Evolutionary conservation across 2,113 vertebrate species (phyloP).

Genomic region (Anoura caudifer): DNA sequence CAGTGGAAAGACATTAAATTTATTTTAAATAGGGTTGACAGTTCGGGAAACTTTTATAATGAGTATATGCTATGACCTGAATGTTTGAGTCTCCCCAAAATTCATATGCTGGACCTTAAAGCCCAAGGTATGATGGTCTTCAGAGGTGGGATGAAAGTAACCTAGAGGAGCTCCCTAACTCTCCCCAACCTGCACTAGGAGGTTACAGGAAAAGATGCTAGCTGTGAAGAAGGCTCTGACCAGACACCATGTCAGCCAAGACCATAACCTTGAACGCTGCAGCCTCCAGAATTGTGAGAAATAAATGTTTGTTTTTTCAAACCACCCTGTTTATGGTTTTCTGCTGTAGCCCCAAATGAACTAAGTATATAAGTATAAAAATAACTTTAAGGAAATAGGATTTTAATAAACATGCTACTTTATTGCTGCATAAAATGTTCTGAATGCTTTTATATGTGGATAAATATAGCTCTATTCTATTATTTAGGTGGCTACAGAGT

Average conservation of each 20-base stretch:
- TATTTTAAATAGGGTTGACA: neutral
- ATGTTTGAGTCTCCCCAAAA: neutral
- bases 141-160: neutral
- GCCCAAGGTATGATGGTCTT: neutral
- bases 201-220: no score
- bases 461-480: neutral
- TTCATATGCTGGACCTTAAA: neutral
- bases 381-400: constrained; percentile 33
- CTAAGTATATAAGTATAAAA: neutral
- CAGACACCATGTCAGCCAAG: no score
- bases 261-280: no score
- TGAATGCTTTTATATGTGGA: neutral
- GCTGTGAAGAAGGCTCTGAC: no score
- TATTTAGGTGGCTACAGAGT: constrained; percentile 4
- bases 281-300: no score
- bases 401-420: constrained; percentile 41
- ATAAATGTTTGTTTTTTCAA: no score
- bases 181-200: no score
- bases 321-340: neutral
- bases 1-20: neutral
- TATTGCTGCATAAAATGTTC: constrained; percentile 28
- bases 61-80: neutral
- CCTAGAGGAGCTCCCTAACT: no score
- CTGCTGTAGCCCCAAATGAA: neutral
- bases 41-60: neutral